These are phyloP conservation scores for Calidris pugnax DNA, from an alignment of 2,113 vertebrate species.

Conservation along the genomic window DNA sequence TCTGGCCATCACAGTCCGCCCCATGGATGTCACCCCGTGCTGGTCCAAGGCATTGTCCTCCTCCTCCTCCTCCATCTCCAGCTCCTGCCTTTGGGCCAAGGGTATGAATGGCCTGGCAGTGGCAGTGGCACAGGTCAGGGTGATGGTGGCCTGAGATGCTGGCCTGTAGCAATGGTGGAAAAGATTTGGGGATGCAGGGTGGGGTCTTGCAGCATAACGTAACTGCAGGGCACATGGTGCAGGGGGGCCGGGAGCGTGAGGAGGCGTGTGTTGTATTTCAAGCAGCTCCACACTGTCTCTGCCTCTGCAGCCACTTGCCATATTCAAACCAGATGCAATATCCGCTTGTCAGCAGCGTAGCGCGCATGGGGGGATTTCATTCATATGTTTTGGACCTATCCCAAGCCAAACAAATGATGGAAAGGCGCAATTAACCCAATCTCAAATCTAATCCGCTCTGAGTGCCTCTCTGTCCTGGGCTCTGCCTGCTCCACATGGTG, in stretches of 20 bases:
- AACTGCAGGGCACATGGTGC: not conserved
- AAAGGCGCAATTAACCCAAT: slow-evolving; percentile 63
- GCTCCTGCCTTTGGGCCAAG: not conserved
- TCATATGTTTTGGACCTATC: slow-evolving; percentile 24
- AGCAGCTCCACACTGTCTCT: slow-evolving; percentile 42
- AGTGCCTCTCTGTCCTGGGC: slow-evolving; percentile 28
- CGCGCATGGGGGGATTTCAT: slow-evolving; percentile 21
- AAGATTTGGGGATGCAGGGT: not conserved
- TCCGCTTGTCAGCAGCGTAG: slow-evolving; percentile 42
- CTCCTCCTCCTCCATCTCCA: not conserved
- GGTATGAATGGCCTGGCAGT: not conserved
- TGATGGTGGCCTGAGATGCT: not conserved
- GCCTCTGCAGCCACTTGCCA: slow-evolving; percentile 36
- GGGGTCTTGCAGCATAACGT: slow-evolving; percentile 1
- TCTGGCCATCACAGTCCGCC: not conserved
- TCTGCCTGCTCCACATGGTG: not conserved
- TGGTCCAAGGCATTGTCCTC: not conserved
- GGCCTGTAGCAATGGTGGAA: not conserved
- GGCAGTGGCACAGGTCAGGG: not conserved
- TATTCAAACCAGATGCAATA: slow-evolving; percentile 71
- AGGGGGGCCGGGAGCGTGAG: not conserved
- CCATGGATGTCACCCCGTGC: rapidly evolving
- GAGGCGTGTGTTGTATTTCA: slow-evolving; percentile 53
- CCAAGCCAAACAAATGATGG: slow-evolving; percentile 66
- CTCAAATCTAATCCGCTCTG: slow-evolving; percentile 10